These are phyloP conservation scores for Python bivittatus DNA, from an alignment of 2,113 vertebrate species.

Conservation along the genomic window DNA sequence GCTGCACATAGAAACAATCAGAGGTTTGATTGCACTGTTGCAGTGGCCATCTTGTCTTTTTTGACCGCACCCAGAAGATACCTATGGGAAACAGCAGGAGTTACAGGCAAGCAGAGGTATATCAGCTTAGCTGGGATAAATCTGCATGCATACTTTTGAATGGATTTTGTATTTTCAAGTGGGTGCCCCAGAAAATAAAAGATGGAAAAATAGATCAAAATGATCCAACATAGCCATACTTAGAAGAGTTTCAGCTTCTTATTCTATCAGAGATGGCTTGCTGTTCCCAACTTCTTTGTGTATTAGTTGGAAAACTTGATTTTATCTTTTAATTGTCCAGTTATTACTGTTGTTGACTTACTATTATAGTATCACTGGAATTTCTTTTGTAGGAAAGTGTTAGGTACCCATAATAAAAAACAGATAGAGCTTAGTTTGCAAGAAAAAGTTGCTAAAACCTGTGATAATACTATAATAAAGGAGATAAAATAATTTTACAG, in stretches of 20 bases:
- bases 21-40: not conserved
- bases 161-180: not conserved
- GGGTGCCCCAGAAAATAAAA: not conserved
- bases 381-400: not conserved
- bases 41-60: not conserved
- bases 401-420: not conserved
- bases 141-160: not conserved
- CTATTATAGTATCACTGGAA: not conserved
- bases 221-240: not conserved
- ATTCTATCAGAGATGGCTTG: not conserved
- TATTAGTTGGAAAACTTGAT: not conserved
- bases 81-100: not conserved
- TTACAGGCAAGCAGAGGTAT: not conserved
- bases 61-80: not conserved
- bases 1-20: not conserved
- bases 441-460: not conserved
- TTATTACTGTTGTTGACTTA: not conserved
- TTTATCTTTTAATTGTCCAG: not conserved
- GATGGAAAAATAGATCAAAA: not conserved
- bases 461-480: not conserved
- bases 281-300: not conserved
- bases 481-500: not conserved
- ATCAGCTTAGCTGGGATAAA: not conserved
- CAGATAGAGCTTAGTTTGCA: not conserved
- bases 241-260: not conserved